These are phyloP conservation scores for Acanthococcus lagerstroemiae DNA, from an alignment of 2,888 invertebrate species.

Conservation along the genomic window DNA sequence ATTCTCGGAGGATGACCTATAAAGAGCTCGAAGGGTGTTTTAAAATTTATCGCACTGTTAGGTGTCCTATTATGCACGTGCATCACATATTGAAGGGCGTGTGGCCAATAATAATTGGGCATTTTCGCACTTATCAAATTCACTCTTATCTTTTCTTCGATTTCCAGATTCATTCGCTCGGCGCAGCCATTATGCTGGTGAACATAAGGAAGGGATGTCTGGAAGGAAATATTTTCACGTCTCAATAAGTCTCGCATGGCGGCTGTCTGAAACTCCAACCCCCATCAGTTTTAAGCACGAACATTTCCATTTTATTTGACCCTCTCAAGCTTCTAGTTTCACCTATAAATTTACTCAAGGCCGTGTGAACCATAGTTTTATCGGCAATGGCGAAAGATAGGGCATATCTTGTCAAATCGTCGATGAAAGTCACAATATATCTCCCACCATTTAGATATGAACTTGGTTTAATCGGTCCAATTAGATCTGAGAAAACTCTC, in stretches of 20 bases:
- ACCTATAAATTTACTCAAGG: not conserved
- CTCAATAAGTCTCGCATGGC: not conserved
- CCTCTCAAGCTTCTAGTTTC: not conserved
- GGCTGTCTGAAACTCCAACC: too few relatives aligned
- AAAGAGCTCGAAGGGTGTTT: too few relatives aligned
- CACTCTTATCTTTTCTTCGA: not conserved
- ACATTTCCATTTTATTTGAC: not conserved
- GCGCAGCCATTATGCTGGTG: not conserved
- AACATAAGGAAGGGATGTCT: not conserved
- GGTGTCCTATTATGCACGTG: not conserved
- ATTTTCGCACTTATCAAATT: not conserved
- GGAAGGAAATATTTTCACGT: not conserved
- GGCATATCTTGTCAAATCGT: not conserved
- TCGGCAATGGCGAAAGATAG: not conserved
- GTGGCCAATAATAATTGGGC: not conserved
- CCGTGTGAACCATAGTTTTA: too few relatives aligned
- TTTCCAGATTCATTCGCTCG: not conserved
- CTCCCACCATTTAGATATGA: too few relatives aligned
- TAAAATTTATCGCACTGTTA: not conserved
- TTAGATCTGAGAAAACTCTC: too few relatives aligned
- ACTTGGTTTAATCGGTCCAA: too few relatives aligned
- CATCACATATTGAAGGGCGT: not conserved
- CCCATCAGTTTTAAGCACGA: not conserved
- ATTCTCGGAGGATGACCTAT: too few relatives aligned
- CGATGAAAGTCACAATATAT: not conserved